Evolutionary conservation across 1,140 invertebrate species (phyloP), one percentile per base, ranked within the genome.

Genomic region (Penaeus vannamei): DNA sequence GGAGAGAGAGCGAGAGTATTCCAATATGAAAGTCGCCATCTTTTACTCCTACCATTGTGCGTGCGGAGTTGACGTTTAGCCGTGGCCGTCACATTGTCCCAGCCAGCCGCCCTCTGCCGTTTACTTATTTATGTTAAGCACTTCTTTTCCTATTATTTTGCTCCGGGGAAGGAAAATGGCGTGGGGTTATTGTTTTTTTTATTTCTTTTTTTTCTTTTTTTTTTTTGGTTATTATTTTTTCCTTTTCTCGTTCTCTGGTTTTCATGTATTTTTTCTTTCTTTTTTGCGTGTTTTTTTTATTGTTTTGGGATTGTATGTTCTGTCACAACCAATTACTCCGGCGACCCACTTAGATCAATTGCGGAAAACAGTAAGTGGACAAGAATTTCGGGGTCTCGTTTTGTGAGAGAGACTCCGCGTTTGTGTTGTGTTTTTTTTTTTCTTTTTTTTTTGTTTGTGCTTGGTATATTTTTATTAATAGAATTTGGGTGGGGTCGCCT

Each of bases 1-100:
- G 2, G 20, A 14, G n/a, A 64, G 60, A 29, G 36, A 32, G 23
- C 8, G 32, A 36, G 42, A 64, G 61, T 61, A 62, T 61, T 61
- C 82, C 82, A 84, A 84, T 62, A 84, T 84, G 32, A 84, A 22
- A 84, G 82, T 53, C 82, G 82, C 82, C 82, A 84, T 84, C 82
- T 84, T 84, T 84, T 84, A 84, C 60, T 53, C 82, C 60, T 26
- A 32, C 82, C 82, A 64, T 84, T 84, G 53, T 84, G 61, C 53
- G 36, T 61, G 82, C 32, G 61, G 53, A 61, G n/a, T 36, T 62
- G 53, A 62, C 61, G 36, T 61, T 32, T 62, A 61, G 64, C 61
- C 8, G 60, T 17, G 26, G 82, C 42, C 82, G 64, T 61, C 36
- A 32, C 61, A 61, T 29, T 32, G 53, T 53, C 82, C 60, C 19